phyloP scores from a whole-genome alignment of 1,140 invertebrate genomes.

The Diorhabda sublineata region DNA sequence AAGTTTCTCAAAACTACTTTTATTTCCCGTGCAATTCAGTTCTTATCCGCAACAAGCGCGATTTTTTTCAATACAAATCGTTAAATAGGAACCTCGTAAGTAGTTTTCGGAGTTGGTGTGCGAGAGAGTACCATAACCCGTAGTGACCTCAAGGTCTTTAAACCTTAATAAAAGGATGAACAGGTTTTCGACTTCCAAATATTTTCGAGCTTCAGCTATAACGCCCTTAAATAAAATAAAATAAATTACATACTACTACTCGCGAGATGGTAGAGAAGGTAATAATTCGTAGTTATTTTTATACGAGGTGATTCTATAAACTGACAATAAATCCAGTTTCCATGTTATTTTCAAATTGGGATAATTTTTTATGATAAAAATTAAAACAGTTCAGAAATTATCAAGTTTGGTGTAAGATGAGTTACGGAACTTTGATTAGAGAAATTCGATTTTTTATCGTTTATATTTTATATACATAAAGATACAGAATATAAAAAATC shows the following conservation, averaged over 20 bases:
- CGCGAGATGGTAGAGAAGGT: conserved; percentile 4
- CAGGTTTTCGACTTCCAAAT: conserved; percentile 32
- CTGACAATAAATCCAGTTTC: no score
- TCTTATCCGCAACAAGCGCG: not conserved
- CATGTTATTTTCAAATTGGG: no score
- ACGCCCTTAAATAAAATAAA: conserved; percentile 32
- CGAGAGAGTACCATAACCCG: conserved; percentile 17
- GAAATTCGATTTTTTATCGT: not conserved
- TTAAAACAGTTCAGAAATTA: no score
- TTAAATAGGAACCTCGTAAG: conserved; percentile 18
- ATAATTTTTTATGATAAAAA: no score
- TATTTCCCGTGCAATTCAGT: not conserved
- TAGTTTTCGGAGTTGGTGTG: conserved; percentile 10
- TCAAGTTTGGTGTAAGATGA: no score
- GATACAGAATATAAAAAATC: no score
- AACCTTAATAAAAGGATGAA: conserved; percentile 30
- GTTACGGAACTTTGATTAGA: no score
- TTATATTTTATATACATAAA: conserved; percentile 5
- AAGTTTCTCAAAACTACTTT: no score
- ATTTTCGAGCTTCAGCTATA: conserved; percentile 27
- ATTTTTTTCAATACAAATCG: conserved; percentile 4
- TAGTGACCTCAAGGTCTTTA: conserved; percentile 33
- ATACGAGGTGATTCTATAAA: not conserved
- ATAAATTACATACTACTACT: conserved; percentile 16
- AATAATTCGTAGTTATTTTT: not conserved